Conservation (phyloP, 2,113 vertebrate species). For the Ptilorrhoa leucosticta region DNA sequence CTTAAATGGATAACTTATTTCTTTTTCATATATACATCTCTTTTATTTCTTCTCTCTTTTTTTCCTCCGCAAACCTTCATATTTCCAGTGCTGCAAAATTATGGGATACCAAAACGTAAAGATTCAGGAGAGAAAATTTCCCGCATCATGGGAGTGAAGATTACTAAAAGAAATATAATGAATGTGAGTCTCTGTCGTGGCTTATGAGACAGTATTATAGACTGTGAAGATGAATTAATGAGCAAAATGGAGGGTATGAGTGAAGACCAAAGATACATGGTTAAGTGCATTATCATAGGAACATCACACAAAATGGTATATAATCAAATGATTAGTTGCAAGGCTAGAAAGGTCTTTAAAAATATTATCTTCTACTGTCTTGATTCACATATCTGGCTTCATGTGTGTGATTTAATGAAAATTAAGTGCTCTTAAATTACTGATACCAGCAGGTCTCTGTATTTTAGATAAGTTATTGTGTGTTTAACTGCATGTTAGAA, state of each 20-base stretch:
- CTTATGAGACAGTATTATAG: not conserved
- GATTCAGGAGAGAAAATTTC: not conserved
- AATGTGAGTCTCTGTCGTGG: not conserved
- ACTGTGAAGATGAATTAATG: not conserved
- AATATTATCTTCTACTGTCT: not conserved
- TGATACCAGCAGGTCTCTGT: not conserved
- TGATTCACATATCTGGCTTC: not conserved
- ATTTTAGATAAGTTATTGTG: not conserved
- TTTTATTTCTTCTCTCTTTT: not conserved
- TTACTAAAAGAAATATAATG: not conserved
- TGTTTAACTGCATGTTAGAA: not conserved
- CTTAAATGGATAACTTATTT: not conserved
- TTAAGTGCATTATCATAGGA: not conserved
- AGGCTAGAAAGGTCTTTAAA: not conserved
- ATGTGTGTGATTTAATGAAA: not conserved
- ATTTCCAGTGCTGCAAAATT: not conserved
- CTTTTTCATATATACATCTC: not conserved
- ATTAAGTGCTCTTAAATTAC: not conserved
- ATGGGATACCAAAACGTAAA: not conserved
- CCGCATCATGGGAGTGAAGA: not conserved
- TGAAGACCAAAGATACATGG: not conserved
- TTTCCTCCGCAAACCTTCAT: not conserved
- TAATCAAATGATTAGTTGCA: not conserved
- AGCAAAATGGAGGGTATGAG: not conserved
- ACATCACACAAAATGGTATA: not conserved